phyloP scores from a whole-genome alignment of 2,113 vertebrate species.

The Lasiurus borealis region DNA sequence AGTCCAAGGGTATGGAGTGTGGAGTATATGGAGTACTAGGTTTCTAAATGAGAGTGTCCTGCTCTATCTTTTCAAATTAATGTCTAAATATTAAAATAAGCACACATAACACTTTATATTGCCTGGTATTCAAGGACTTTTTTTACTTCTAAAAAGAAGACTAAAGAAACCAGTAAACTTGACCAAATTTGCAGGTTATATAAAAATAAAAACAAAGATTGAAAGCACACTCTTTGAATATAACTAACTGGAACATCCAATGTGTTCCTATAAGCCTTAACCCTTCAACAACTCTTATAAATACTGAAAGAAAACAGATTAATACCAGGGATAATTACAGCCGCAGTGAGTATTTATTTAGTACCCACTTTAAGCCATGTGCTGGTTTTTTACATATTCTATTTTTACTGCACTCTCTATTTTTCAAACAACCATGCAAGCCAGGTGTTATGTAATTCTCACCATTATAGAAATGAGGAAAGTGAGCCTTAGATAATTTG shows the following conservation, averaged over 20 bases:
- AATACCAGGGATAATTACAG: not conserved
- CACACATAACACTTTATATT: not conserved
- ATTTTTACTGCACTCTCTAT: slow-evolving; percentile 9
- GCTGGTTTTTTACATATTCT: slow-evolving; percentile 2
- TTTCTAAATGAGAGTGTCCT: not conserved
- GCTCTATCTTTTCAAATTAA: not conserved
- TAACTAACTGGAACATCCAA: not conserved
- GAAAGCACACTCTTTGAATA: not conserved
- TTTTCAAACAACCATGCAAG: not conserved
- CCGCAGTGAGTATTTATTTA: not conserved
- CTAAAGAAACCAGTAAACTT: slow-evolving; percentile 16
- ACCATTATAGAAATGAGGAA: not conserved
- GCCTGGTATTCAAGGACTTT: not conserved
- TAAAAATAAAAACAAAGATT: not conserved
- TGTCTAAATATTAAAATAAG: not conserved
- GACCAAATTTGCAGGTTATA: not conserved
- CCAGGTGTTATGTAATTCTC: not conserved
- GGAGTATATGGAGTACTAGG: not conserved
- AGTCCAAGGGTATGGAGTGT: not conserved
- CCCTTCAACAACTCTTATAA: not conserved
- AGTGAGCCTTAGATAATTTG: not conserved
- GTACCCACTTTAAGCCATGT: not conserved
- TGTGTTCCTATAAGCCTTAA: not conserved
- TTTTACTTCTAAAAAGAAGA: slow-evolving; percentile 9
- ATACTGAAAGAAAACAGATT: not conserved